phyloP scores from a whole-genome alignment of 2,888 invertebrate genomes.

The Rhagophthalmus giganteus region DNA sequence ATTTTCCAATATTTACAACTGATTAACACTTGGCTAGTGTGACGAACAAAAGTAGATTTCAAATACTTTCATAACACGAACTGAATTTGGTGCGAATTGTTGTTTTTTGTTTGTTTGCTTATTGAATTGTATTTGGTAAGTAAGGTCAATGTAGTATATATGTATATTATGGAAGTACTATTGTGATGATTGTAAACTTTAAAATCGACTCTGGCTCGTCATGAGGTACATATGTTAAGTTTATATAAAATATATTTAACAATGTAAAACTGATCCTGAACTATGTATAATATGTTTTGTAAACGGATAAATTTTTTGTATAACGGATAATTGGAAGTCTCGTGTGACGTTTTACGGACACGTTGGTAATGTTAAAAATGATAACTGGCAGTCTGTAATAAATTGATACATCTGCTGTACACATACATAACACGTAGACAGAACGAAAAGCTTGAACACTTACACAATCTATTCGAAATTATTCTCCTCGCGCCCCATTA shows the following conservation, averaged over 20 bases:
- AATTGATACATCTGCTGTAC: conserved; percentile 38
- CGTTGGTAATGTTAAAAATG: conserved; percentile 30
- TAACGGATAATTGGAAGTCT: conserved; percentile 28
- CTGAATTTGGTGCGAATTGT: conserved; percentile 6
- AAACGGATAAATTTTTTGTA: conserved; percentile 20
- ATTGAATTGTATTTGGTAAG: no score
- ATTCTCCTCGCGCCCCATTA: conserved; percentile 42
- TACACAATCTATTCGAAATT: conserved; percentile 46
- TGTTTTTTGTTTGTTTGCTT: conserved; percentile 3
- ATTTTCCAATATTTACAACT: conserved; percentile 38
- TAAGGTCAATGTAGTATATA: no score
- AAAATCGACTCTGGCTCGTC: conserved; percentile 32
- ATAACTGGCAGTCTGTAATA: conserved; percentile 40
- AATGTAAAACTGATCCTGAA: conserved; percentile 39
- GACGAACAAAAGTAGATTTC: conserved; percentile 26
- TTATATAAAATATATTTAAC: conserved; percentile 44
- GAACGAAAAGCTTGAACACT: conserved; percentile 48
- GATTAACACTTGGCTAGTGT: conserved; percentile 30
- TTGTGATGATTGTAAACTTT: no score
- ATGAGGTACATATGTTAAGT: conserved; percentile 41
- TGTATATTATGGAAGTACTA: no score
- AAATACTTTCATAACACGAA: conserved; percentile 1
- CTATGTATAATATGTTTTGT: conserved; percentile 21
- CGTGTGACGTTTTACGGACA: conserved; percentile 29
- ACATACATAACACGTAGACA: conserved; percentile 48